Evolutionary conservation across 2,797 vertebrate species (phyloP).

Genomic region (Mormyrops attenuatus): DNA sequence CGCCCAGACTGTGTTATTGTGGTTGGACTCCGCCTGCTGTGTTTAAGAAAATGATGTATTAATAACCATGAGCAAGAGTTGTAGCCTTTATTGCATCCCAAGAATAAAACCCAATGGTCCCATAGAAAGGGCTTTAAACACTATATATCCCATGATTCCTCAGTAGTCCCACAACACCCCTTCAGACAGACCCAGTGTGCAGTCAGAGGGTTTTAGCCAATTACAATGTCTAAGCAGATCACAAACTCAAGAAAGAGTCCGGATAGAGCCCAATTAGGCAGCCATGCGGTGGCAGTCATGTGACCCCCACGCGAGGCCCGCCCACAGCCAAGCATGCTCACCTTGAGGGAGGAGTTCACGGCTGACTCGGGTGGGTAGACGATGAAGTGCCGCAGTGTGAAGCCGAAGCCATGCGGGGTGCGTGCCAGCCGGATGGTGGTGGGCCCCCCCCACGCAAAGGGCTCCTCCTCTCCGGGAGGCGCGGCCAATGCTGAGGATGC

Average conservation of each 20-base stretch:
- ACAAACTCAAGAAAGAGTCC: neutral
- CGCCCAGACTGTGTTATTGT: neutral
- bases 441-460: constrained; percentile 69
- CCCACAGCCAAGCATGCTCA: constrained; percentile 43
- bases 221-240: neutral
- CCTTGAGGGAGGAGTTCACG: constrained; percentile 67
- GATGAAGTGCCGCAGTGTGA: constrained; percentile 75
- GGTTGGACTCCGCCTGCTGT: neutral
- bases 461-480: constrained; percentile 63
- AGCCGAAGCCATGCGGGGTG: constrained; percentile 70
- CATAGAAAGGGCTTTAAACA: neutral
- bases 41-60: neutral
- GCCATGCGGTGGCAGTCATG: neutral
- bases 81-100: neutral
- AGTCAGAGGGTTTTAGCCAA: neutral
- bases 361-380: constrained; percentile 75
- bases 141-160: neutral
- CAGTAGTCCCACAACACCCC: neutral
- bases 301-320: neutral
- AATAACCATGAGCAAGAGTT: neutral
- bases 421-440: constrained; percentile 64
- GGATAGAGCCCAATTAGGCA: neutral
- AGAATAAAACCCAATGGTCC: neutral
- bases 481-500: constrained; percentile 38
- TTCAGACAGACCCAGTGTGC: neutral